Evolutionary conservation across 2,113 vertebrate genomes (phyloP).

Genomic region (Bubo scandiacus): DNA sequence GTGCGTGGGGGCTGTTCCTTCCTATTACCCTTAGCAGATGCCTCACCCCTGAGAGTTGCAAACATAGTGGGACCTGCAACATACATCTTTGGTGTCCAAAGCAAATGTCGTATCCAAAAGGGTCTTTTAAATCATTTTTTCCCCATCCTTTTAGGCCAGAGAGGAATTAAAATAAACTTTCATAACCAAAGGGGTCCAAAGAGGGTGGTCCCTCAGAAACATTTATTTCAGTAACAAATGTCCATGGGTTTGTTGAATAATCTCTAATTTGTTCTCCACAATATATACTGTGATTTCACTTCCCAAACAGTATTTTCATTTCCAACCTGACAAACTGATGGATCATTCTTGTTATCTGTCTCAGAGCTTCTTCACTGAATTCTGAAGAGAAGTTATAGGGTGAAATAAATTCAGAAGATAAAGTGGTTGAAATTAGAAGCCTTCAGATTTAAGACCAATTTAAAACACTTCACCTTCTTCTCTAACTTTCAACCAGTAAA

Average conservation of each 20-base stretch:
- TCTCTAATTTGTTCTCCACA: background rate
- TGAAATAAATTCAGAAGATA: background rate
- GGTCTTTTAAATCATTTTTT: background rate
- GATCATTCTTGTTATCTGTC: constrained; percentile 12
- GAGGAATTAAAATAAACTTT: background rate
- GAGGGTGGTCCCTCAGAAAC: background rate
- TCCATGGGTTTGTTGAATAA: background rate
- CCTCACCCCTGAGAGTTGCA: background rate
- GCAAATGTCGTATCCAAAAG: rapidly evolving
- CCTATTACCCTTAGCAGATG: background rate
- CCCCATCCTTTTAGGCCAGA: background rate
- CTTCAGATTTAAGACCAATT: background rate
- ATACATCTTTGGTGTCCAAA: background rate
- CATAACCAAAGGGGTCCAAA: background rate
- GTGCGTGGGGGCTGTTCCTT: no score
- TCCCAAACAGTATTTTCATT: background rate
- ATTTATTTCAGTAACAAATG: background rate
- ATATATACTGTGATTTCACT: background rate
- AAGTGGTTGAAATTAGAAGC: background rate
- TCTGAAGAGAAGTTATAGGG: background rate
- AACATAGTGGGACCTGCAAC: background rate
- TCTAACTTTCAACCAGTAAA: background rate
- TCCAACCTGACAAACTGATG: background rate
- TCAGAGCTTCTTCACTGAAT: background rate
- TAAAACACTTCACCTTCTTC: background rate